Evolutionary conservation across 1,140 invertebrate species (phyloP).

Genomic region (Wiebesia pumilae): DNA sequence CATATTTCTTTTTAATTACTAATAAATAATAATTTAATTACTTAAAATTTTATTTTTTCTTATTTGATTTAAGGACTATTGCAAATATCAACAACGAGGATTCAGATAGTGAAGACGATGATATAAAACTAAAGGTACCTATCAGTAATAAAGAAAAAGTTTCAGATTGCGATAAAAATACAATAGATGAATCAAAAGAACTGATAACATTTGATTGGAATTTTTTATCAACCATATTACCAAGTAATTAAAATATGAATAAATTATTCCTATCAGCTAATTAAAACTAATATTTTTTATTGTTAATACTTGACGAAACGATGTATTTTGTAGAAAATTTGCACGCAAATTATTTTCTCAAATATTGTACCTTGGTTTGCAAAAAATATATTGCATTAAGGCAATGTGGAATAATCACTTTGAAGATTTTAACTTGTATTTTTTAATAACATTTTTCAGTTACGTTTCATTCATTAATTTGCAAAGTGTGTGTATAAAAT

Average conservation of each 20-base stretch:
- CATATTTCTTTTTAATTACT: too few relatives aligned
- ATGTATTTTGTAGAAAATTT: neutral
- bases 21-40: neutral
- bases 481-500: neutral
- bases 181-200: slow-evolving; percentile 49
- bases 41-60: neutral
- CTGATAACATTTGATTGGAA: slow-evolving; percentile 64
- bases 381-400: neutral
- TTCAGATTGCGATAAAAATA: slow-evolving; percentile 10
- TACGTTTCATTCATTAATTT: neutral
- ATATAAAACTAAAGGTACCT: neutral
- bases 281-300: neutral
- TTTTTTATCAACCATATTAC: slow-evolving; percentile 63
- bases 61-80: neutral
- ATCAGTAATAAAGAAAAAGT: slow-evolving; percentile 6
- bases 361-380: neutral
- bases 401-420: neutral
- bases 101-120: slow-evolving; percentile 44
- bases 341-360: neutral
- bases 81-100: slow-evolving; percentile 27
- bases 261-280: too few relatives aligned
- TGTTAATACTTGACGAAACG: neutral
- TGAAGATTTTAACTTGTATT: too few relatives aligned
- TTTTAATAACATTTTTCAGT: too few relatives aligned
- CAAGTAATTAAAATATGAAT: slow-evolving; percentile 35